These are phyloP conservation scores for Xanthia togata DNA, from an alignment of 2,888 invertebrate genomes.

Conservation along the genomic window DNA sequence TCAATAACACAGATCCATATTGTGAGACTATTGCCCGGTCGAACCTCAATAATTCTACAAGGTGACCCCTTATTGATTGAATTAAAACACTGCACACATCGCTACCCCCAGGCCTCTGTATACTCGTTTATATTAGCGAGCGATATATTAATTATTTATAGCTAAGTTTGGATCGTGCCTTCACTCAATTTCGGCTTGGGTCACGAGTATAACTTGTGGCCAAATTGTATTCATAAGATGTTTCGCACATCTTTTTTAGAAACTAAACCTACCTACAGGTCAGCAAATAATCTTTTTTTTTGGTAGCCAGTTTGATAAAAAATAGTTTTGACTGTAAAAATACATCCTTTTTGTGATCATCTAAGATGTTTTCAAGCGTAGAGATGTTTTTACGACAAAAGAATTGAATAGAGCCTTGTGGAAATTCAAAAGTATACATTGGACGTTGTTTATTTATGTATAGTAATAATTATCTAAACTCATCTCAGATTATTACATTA, in stretches of 20 bases:
- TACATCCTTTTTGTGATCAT: neutral
- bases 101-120: slow-evolving; percentile 17
- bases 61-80: slow-evolving; percentile 43
- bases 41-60: slow-evolving; percentile 18
- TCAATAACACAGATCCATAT: neutral
- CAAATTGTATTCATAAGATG: slow-evolving; percentile 7
- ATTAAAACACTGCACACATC: slow-evolving; percentile 38
- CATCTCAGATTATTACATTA: no score
- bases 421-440: no score
- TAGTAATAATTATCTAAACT: no score
- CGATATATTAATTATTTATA: slow-evolving; percentile 48
- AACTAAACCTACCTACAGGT: no score
- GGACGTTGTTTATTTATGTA: no score
- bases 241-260: neutral
- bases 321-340: neutral
- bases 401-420: neutral
- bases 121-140: slow-evolving; percentile 14
- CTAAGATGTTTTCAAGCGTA: neutral
- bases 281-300: neutral
- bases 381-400: neutral
- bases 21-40: neutral
- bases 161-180: slow-evolving; percentile 17
- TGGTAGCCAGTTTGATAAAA: neutral
- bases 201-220: slow-evolving; percentile 11
- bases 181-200: slow-evolving; percentile 18